Evolutionary conservation across 2,113 vertebrate genomes (phyloP).

Genomic region (Psammodynastes pulverulentus): DNA sequence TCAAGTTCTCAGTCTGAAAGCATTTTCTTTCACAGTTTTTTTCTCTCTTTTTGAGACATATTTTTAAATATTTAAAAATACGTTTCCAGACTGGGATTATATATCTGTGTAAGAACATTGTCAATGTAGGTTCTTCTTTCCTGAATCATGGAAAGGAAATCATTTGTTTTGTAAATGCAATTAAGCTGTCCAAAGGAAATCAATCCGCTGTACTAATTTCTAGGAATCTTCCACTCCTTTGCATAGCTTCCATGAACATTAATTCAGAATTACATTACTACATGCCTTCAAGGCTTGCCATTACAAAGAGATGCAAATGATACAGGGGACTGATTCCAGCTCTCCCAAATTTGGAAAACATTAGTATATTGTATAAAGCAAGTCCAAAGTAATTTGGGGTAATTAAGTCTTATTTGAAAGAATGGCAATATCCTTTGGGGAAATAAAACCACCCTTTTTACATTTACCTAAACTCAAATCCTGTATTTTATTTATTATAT

Average conservation of each 20-base stretch:
- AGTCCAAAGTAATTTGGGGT: not conserved
- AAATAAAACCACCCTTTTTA: not conserved
- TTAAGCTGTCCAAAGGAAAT: not conserved
- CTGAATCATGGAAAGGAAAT: not conserved
- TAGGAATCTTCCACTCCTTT: not conserved
- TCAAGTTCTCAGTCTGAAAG: not conserved
- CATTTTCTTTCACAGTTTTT: not conserved
- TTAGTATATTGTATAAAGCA: constrained; percentile 5
- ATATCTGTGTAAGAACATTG: not conserved
- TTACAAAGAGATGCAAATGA: constrained; percentile 16
- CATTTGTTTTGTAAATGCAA: not conserved
- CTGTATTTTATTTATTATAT: not conserved
- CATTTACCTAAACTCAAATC: not conserved
- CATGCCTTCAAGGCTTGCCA: not conserved
- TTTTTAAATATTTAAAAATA: not conserved
- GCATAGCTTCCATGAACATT: not conserved
- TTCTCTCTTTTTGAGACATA: not conserved
- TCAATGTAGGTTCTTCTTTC: not conserved
- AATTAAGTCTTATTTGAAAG: not conserved
- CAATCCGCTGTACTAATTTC: not conserved
- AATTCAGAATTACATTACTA: not conserved
- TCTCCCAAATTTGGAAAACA: not conserved
- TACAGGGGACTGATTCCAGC: not conserved
- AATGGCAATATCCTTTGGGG: rapidly evolving
- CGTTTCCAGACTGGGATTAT: not conserved